Conservation (phyloP, 1,140 invertebrate species). For the Pogonognathellus flavescens region DNA sequence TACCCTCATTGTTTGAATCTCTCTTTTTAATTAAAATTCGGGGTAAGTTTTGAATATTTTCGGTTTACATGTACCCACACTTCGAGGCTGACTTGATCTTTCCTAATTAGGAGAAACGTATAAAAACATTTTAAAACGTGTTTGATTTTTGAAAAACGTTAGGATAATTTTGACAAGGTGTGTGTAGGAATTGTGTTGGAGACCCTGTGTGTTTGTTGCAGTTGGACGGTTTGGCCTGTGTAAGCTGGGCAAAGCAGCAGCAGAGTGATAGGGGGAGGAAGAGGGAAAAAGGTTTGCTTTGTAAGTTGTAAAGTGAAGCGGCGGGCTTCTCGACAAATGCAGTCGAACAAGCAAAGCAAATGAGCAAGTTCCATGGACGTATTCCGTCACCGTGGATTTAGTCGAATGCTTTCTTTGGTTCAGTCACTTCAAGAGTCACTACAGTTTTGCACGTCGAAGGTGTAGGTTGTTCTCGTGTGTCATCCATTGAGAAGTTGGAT, state of each 20-base stretch:
- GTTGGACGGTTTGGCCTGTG: background rate
- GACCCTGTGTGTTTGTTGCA: background rate
- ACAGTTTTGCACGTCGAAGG: slow-evolving; percentile 49
- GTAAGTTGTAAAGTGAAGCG: background rate
- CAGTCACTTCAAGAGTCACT: slow-evolving; percentile 33
- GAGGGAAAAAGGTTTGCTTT: slow-evolving; percentile 27
- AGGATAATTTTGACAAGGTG: slow-evolving; percentile 14
- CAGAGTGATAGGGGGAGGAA: slow-evolving; percentile 16
- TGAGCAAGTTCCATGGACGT: slow-evolving; percentile 38
- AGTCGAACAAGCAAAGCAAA: background rate
- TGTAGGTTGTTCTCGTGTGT: slow-evolving; percentile 47
- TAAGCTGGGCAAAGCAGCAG: background rate
- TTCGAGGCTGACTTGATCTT: too few relatives aligned
- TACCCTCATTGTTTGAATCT: too few relatives aligned
- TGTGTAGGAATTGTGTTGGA: background rate
- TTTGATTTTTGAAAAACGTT: too few relatives aligned
- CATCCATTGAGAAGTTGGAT: slow-evolving; percentile 39
- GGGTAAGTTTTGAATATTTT: too few relatives aligned
- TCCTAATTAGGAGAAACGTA: too few relatives aligned
- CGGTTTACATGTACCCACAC: too few relatives aligned
- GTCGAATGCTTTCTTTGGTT: slow-evolving; percentile 22
- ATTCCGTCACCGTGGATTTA: slow-evolving; percentile 25
- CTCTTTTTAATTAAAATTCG: too few relatives aligned
- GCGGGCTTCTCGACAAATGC: slow-evolving; percentile 30
- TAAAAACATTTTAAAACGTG: too few relatives aligned